phyloP scores from a whole-genome alignment of 2,113 vertebrate genomes.

The Taxidea taxus region DNA sequence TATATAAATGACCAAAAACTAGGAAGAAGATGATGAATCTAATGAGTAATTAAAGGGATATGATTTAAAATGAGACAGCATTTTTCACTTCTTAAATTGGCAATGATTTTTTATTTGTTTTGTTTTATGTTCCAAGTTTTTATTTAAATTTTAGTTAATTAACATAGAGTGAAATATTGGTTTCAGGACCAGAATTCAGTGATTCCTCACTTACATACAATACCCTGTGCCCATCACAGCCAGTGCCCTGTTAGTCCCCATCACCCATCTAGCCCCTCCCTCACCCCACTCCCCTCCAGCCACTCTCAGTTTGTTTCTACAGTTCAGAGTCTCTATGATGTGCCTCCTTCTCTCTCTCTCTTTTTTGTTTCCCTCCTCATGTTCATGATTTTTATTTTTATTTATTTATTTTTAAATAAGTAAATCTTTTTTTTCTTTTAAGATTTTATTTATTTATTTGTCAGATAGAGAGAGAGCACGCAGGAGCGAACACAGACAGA shows the following conservation, averaged over 20 bases:
- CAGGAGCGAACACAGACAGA: too few species aligned
- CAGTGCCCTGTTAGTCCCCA: not conserved
- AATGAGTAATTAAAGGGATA: not conserved
- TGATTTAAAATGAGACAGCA: not conserved
- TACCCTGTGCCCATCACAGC: not conserved
- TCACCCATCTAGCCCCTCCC: not conserved
- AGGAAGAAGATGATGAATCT: not conserved
- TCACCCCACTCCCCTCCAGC: not conserved
- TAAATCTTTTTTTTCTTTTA: too few species aligned
- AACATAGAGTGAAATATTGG: not conserved
- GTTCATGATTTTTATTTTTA: not conserved
- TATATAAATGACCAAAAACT: not conserved
- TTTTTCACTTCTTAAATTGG: slow-evolving; percentile 35
- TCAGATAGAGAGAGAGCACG: too few species aligned
- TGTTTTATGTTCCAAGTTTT: not conserved
- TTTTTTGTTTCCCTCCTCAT: not conserved
- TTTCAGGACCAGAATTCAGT: not conserved
- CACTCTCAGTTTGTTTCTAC: not conserved
- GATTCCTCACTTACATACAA: not conserved
- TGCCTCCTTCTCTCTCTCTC: not conserved
- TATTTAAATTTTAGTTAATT: not conserved
- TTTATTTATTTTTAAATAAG: too few species aligned
- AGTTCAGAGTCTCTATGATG: not conserved
- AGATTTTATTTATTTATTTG: too few species aligned
- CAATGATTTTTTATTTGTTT: not conserved